Percentiles rank a stretch among this genome's conserved stretches.
phyloP scores from a whole-genome alignment of 2,888 invertebrate species.

The Scaptomyza polygonia region DNA sequence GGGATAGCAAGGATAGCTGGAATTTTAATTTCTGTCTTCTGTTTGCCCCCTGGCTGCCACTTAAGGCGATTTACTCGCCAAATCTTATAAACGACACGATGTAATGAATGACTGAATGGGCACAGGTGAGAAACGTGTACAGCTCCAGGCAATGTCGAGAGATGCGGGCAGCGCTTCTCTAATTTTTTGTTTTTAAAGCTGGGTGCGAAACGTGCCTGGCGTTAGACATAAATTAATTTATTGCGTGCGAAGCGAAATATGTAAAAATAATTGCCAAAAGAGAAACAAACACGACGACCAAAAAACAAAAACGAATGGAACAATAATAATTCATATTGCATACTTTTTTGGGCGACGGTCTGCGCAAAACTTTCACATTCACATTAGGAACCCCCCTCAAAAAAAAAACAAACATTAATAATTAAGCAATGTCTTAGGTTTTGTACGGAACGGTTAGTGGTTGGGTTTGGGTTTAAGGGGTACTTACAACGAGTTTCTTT shows the following conservation, averaged over 20 bases:
- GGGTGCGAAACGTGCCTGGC: constrained; percentile 73
- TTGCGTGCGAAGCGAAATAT: constrained; percentile 76
- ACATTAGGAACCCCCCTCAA: constrained; percentile 35
- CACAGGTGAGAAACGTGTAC: constrained; percentile 74
- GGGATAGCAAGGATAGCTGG: constrained; percentile 37
- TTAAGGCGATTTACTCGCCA: constrained; percentile 77
- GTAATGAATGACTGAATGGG: constrained; percentile 65
- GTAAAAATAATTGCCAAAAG: constrained; percentile 48
- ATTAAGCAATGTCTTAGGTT: constrained; percentile 63
- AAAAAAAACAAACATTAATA: constrained; percentile 75
- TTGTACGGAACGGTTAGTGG: neutral
- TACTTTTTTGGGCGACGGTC: constrained; percentile 47
- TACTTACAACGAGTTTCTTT: constrained; percentile 85
- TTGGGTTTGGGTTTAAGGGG: neutral
- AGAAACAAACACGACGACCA: constrained; percentile 15
- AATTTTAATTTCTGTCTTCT: constrained; percentile 73
- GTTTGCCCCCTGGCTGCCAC: constrained; percentile 33
- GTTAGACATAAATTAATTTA: constrained; percentile 79
- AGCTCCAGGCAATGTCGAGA: constrained; percentile 21
- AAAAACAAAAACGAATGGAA: constrained; percentile 31
- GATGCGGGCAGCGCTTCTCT: constrained; percentile 1
- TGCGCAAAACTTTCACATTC: constrained; percentile 61
- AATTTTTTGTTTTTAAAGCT: constrained; percentile 23
- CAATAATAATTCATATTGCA: constrained; percentile 74
- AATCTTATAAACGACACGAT: constrained; percentile 71